These are phyloP conservation scores for Chiloscyllium plagiosum DNA, from an alignment of 2,113 vertebrate species.

Conservation along the genomic window DNA sequence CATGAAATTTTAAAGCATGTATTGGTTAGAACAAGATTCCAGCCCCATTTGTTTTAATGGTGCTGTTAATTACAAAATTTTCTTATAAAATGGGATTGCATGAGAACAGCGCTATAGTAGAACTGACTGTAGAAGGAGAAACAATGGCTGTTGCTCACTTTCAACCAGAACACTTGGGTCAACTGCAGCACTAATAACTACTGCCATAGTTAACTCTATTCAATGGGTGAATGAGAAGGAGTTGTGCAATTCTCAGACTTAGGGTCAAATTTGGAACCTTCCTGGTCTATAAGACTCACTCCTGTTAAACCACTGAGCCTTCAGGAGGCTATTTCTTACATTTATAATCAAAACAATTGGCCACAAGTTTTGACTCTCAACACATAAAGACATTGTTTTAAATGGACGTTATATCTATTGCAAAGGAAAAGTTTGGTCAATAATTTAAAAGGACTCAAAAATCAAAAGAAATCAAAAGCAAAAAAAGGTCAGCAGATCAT, in stretches of 20 bases:
- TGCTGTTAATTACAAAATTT: too few species aligned
- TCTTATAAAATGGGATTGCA: too few species aligned
- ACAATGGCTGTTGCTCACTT: background rate
- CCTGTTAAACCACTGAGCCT: background rate
- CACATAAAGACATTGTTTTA: background rate
- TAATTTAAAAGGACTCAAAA: conserved; percentile 4
- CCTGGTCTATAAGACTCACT: background rate
- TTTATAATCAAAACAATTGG: background rate
- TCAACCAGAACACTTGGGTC: background rate
- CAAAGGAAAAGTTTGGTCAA: background rate
- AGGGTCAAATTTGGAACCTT: background rate
- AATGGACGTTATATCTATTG: background rate
- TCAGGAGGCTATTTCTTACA: background rate
- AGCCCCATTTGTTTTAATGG: too few species aligned
- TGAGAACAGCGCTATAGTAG: too few species aligned
- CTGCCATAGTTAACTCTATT: background rate
- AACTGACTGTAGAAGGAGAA: background rate
- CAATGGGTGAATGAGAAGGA: background rate
- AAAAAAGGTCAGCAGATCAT: background rate
- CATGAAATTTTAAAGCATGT: too few species aligned
- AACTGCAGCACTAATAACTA: background rate
- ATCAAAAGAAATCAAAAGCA: background rate
- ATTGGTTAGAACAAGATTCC: too few species aligned
- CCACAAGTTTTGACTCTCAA: background rate
- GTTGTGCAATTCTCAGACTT: background rate